Evolutionary conservation across 2,888 invertebrate species (phyloP).

Genomic region (Lapara coniferarum): DNA sequence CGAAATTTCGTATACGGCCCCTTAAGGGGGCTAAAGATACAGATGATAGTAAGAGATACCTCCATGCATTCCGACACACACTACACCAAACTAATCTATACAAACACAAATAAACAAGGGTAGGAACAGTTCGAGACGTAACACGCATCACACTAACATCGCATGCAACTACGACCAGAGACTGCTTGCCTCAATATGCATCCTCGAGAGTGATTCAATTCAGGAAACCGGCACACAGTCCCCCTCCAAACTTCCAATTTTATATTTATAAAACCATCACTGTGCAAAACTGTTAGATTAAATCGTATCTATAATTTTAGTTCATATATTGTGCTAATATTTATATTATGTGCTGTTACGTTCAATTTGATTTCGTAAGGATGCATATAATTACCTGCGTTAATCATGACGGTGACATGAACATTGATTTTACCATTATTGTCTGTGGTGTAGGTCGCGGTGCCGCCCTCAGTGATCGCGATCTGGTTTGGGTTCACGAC

Average conservation of each 20-base stretch:
- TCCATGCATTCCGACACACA: slow-evolving; percentile 35
- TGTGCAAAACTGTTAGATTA: slow-evolving; percentile 78
- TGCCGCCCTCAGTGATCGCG: slow-evolving; percentile 77
- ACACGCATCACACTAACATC: slow-evolving; percentile 39
- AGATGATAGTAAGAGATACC: slow-evolving; percentile 10
- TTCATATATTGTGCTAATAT: slow-evolving; percentile 56
- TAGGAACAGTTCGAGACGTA: slow-evolving; percentile 32
- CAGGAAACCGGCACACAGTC: slow-evolving; percentile 64
- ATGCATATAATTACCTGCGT: slow-evolving; percentile 86
- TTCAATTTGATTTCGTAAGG: slow-evolving; percentile 69
- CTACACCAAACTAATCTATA: slow-evolving; percentile 34
- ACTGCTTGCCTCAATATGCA: slow-evolving; percentile 83
- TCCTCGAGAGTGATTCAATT: slow-evolving; percentile 70
- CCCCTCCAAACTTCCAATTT: slow-evolving; percentile 55
- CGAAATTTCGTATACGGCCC: no score
- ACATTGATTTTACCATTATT: slow-evolving; percentile 95
- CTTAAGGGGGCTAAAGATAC: not conserved
- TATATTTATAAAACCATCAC: slow-evolving; percentile 64
- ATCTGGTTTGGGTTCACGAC: slow-evolving; percentile 75
- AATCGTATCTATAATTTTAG: slow-evolving; percentile 52
- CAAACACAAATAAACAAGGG: slow-evolving; percentile 34
- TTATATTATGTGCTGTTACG: slow-evolving; percentile 58
- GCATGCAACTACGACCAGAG: slow-evolving; percentile 65
- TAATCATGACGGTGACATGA: slow-evolving; percentile 93
- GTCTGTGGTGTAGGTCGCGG: slow-evolving; percentile 86